phyloP scores from a whole-genome alignment of 2,113 vertebrate genomes.

The Alexandromys fortis region DNA sequence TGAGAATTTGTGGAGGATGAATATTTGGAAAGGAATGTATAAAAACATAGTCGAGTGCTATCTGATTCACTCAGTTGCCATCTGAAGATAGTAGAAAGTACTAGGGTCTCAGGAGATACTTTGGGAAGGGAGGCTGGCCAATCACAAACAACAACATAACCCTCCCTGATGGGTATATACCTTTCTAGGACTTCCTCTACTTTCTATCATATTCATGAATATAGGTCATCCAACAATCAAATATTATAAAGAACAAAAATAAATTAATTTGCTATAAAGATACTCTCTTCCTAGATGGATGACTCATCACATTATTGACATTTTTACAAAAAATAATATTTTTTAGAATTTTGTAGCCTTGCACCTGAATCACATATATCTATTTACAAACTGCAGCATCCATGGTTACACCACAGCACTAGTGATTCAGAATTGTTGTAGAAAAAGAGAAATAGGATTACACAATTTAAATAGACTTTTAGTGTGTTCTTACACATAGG shows the following conservation, averaged over 20 bases:
- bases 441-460: not conserved
- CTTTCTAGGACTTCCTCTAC: not conserved
- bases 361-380: not conserved
- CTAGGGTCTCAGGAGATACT: too few species aligned
- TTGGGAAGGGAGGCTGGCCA: not conserved
- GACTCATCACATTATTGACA: not conserved
- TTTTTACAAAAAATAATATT: not conserved
- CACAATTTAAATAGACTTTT: not conserved
- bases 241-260: slow-evolving; percentile 17
- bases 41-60: not conserved
- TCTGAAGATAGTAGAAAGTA: not conserved
- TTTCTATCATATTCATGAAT: slow-evolving; percentile 12
- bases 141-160: not conserved
- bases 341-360: slow-evolving; percentile 5
- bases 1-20: not conserved
- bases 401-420: not conserved
- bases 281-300: not conserved
- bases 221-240: not conserved
- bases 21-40: too few species aligned
- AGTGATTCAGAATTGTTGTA: not conserved
- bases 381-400: slow-evolving; percentile 2
- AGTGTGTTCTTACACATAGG: not conserved
- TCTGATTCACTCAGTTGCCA: not conserved
- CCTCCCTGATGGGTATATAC: not conserved
- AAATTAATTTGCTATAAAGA: not conserved